Conservation (phyloP, 92 coral and sea anemone genomes). For the Porites cylindrica region DNA sequence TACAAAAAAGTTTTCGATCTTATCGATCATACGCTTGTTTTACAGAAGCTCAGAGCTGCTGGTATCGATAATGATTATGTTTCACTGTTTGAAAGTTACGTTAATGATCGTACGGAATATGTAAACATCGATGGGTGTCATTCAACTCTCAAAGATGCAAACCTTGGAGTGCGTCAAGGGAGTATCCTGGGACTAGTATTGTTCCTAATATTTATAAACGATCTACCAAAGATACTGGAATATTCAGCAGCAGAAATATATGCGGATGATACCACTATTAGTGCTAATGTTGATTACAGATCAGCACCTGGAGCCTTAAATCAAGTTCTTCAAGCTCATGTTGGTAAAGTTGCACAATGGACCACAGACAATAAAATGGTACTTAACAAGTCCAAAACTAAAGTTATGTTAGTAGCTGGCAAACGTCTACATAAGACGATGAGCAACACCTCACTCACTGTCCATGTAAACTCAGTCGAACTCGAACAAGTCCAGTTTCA, state of each 20-base stretch:
- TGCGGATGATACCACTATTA: slow-evolving; percentile 2
- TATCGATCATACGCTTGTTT: neutral
- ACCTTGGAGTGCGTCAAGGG: slow-evolving; percentile 25
- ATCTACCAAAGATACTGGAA: slow-evolving; percentile 3
- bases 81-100: slow-evolving; percentile 13
- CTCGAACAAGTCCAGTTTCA: too few species aligned
- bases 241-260: slow-evolving; percentile 49
- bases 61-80: neutral
- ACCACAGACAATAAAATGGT: too few species aligned
- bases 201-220: slow-evolving; percentile 9
- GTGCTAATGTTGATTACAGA: slow-evolving; percentile 9
- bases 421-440: too few species aligned
- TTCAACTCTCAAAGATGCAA: too few species aligned
- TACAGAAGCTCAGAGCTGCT: slow-evolving; percentile 5
- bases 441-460: too few species aligned
- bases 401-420: too few species aligned
- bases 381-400: too few species aligned
- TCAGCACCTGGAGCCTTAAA: slow-evolving; percentile 27
- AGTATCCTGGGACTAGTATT: neutral
- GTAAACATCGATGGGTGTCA: too few species aligned
- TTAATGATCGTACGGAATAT: slow-evolving; percentile 2
- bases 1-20: too few species aligned
- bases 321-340: too few species aligned
- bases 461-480: too few species aligned
- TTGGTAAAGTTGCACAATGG: too few species aligned